Conservation (phyloP, 2,888 invertebrate species). For the Saturnia japonica region DNA sequence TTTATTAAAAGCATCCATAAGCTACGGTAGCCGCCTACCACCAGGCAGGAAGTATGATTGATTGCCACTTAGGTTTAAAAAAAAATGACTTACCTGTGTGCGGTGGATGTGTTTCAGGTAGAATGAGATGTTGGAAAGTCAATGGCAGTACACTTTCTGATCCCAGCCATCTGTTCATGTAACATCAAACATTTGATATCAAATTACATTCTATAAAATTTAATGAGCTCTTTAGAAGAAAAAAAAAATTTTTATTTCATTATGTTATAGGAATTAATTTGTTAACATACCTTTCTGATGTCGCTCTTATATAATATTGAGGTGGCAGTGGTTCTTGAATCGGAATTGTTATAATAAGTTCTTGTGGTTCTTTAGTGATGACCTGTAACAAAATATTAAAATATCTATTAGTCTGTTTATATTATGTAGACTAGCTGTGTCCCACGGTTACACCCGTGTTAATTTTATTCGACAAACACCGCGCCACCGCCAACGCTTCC, state of each 20-base stretch:
- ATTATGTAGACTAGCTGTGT: no score
- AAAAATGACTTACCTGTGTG: slow-evolving; percentile 94
- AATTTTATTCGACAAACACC: no score
- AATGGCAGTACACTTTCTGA: slow-evolving; percentile 83
- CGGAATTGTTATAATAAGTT: slow-evolving; percentile 97
- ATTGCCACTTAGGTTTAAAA: no score
- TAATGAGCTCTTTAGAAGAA: no score
- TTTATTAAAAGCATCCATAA: no score
- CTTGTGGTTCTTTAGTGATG: slow-evolving; percentile 87
- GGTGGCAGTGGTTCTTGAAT: slow-evolving; percentile 94
- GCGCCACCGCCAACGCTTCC: no score
- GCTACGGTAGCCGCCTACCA: no score
- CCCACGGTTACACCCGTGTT: no score
- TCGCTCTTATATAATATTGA: slow-evolving; percentile 94
- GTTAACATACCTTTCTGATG: slow-evolving; percentile 87
- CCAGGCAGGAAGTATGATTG: no score
- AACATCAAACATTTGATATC: not conserved
- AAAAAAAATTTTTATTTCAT: not conserved
- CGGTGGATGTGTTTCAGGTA: slow-evolving; percentile 95
- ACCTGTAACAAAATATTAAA: slow-evolving; percentile 82
- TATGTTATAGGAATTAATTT: not conserved
- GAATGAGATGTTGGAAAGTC: slow-evolving; percentile 92
- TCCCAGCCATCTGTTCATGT: slow-evolving; percentile 78
- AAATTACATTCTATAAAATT: no score
- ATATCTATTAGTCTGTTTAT: not conserved